Base-by-base conservation (phyloP, 1,140 invertebrate genomes). In the Pectinophora gossypiella region DNA sequence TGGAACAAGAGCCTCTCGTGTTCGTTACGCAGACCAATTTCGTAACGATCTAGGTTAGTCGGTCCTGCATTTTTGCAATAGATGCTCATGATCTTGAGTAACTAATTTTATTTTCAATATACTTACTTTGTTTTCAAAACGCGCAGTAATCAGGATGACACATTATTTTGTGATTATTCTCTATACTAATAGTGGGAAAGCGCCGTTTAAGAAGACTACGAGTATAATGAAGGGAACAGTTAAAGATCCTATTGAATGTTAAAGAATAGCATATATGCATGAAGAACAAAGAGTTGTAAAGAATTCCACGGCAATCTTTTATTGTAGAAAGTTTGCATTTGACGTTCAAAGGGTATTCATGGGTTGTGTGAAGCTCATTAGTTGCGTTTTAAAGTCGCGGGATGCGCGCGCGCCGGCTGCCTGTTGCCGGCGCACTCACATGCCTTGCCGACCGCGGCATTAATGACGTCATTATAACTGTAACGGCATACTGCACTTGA, bases 1-100 rank as follows among this genome's bases (percentile, higher is more conserved):
- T 40, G 15, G 36, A 10, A 2, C 36, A 18, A 40, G 15, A 40
- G 36, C 7, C 12, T 15, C 16, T 16, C 36, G 13, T 16, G n/a
- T 15, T 40, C 16, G 36, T 40, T 13, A 40, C 36, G 15, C 16
- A 15, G 16, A 40, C 36, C 16, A 40, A 36, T 58, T 53, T 58
- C 50, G 42, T 27, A 53, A 58, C 54, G 16, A 58, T 53, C 51
- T 58, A 44, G 56, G 56, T 58, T 54, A 58, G 42, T 58, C 23
- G 55, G 55, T 53, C 49, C 15, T 13, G 5, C 13, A 32, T 56
- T 47, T 22, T n/a, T 46, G 44, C 51, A 53, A 46, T 22, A 18
- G 10, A 47, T 47, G 44, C 20, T 53, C 51, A 42, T 43, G 15
- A 15, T 35, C n/a, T 15, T 15, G 36, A 40, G n/a, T n/a, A n/a